phyloP scores from a whole-genome alignment of 2,113 vertebrate species.

The Gnathonemus longibarbis region DNA sequence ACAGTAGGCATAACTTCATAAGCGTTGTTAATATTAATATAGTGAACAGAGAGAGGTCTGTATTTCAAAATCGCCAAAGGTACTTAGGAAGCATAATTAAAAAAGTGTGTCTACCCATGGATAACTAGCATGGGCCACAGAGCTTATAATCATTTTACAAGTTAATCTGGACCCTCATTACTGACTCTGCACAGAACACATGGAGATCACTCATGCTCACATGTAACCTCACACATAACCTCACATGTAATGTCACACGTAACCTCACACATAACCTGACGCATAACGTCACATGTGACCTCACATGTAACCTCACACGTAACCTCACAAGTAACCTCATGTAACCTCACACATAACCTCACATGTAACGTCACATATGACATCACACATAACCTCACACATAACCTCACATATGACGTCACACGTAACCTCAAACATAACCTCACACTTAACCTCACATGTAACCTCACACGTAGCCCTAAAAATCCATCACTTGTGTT shows the following conservation, averaged over 20 bases:
- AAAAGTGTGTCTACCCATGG: not conserved
- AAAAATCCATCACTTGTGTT: slow-evolving; percentile 56
- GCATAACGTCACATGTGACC: no score
- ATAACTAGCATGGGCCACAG: not conserved
- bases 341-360: no score
- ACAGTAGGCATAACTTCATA: slow-evolving; percentile 12
- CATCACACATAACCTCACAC: no score
- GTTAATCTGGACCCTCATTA: not conserved
- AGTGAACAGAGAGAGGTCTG: not conserved
- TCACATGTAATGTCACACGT: no score
- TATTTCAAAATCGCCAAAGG: slow-evolving; percentile 13
- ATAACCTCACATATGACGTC: no score
- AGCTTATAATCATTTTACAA: not conserved
- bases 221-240: not conserved
- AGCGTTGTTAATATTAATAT: slow-evolving; percentile 6
- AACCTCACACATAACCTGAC: no score
- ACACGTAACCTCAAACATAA: no score
- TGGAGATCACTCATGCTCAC: slow-evolving; percentile 25
- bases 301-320: no score
- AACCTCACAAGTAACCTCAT: no score
- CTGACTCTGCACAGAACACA: slow-evolving; percentile 12
- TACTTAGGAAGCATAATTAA: slow-evolving; percentile 8
- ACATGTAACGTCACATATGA: no score
- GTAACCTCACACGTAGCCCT: no score
- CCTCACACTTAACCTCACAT: no score